phyloP scores from a whole-genome alignment of 2,113 vertebrate genomes.

The Corythaeola cristata region DNA sequence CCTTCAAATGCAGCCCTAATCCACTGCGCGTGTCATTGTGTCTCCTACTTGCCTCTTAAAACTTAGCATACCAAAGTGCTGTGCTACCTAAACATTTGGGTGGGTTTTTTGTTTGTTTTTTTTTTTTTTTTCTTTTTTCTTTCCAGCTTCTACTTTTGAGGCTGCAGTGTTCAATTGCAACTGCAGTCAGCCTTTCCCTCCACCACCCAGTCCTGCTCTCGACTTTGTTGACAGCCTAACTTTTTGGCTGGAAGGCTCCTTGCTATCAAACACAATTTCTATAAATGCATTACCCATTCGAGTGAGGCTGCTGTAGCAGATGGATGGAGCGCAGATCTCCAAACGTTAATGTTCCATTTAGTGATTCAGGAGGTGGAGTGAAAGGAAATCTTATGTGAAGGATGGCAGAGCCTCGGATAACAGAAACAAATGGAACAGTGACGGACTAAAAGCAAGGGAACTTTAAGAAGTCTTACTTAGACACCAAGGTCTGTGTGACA shows the following conservation, averaged over 20 bases:
- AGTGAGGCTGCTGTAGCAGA: constrained; percentile 67
- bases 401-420: constrained; percentile 58
- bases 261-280: constrained; percentile 64
- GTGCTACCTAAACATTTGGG: constrained; percentile 51
- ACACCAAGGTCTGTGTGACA: constrained; percentile 73
- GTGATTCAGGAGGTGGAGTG: constrained; percentile 67
- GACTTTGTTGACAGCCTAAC: constrained; percentile 54
- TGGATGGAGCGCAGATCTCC: constrained; percentile 54
- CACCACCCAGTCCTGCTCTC: constrained; percentile 43
- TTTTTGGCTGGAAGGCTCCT: constrained; percentile 71
- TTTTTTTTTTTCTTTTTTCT: neutral
- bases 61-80: constrained; percentile 76
- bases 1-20: constrained; percentile 61
- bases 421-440: constrained; percentile 73
- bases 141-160: constrained; percentile 41
- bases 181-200: constrained; percentile 56
- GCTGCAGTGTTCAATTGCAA: constrained; percentile 44
- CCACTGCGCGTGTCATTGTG: constrained; percentile 38
- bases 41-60: constrained; percentile 64
- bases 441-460: constrained; percentile 71
- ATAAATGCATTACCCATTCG: constrained; percentile 66
- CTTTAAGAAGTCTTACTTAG: constrained; percentile 71
- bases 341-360: constrained; percentile 63
- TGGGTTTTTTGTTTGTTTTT: neutral
- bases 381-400: constrained; percentile 66